Base-by-base conservation (phyloP, 2,113 vertebrate species). In the Madoqua kirkii region DNA sequence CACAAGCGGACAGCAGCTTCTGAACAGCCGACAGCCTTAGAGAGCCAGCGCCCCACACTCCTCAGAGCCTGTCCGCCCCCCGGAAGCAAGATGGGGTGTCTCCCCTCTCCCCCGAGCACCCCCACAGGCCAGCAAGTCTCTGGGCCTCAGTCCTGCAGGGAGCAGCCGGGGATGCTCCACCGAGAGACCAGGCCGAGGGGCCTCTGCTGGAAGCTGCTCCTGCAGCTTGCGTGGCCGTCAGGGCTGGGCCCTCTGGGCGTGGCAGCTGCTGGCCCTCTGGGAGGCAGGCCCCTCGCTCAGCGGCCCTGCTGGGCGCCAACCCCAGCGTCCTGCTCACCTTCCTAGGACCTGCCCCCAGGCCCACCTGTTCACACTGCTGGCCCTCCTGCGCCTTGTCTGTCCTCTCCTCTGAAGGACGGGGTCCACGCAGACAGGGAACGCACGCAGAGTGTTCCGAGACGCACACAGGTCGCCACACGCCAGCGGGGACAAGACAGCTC, bases 341-440 rank as follows among this genome's bases (percentile, higher is more conserved):
- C 45, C 25, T 2, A 11, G 45, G 31, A 48, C 31, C 1, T 0
- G 3, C 0, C 45, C 59, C 27, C 19, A 5, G 0, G 0, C 1
- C 4, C 5, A 4, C 40, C 31, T 27, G n/a, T 19, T 36, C 45
- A 3, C 9, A 10, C 16, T 8, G 40, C 17, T 3, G 6, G 15
- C 9, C 1, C 7, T 59, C n/a, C 82, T 36, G 33, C 2, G 19
- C 17, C 3, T 3, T 0, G 6, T 1, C 71, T 1, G 5, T 6
- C 13, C 8, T 14, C 25, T 64, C 83, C 40, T 23, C 59, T 2
- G 17, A 10, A 17, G 54, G 25, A 29, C 21, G 5, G 45, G 43
- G 54, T 43, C 27, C 54, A 33, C 23, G 2, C 2, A 19, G 27
- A 48, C 12, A 33, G 52, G 31, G 27, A 64, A 13, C 7, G 5